phyloP scores from a whole-genome alignment of 1,140 invertebrate species.

The Lepidotrigona ventralis region DNA sequence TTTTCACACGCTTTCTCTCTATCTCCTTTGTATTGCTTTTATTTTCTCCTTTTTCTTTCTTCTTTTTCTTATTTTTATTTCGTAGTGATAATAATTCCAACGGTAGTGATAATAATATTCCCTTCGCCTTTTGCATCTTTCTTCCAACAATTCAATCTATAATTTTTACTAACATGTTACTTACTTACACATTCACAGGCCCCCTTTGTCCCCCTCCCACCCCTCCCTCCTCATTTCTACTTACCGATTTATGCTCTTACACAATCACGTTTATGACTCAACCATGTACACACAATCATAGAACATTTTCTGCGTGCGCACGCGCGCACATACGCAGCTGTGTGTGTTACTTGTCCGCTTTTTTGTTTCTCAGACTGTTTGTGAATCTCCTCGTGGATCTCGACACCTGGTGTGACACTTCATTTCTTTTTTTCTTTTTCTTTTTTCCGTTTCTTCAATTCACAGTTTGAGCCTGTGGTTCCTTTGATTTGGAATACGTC shows the following conservation, averaged over 20 bases:
- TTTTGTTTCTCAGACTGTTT: background rate
- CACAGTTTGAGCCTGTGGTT: background rate
- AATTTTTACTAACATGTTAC: background rate
- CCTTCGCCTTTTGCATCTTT: constrained; percentile 21
- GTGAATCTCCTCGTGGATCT: background rate
- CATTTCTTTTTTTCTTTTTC: background rate
- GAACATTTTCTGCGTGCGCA: background rate
- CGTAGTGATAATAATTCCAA: background rate
- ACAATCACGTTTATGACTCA: background rate
- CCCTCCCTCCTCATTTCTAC: background rate
- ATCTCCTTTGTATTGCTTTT: background rate
- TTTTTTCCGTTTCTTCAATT: background rate
- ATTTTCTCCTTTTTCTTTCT: too few species aligned
- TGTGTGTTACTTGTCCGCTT: background rate
- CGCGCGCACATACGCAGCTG: background rate
- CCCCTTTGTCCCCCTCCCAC: background rate
- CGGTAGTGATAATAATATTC: background rate
- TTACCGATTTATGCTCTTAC: too few species aligned
- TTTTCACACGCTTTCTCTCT: constrained; percentile 3
- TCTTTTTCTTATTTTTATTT: background rate
- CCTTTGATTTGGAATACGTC: background rate
- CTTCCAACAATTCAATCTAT: background rate
- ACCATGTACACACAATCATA: constrained; percentile 3
- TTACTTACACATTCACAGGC: background rate
- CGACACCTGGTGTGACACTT: background rate